Percentiles rank a stretch among this genome's conserved stretches.
Evolutionary conservation across 1,140 invertebrate genomes (phyloP).

Genomic region (Cotesia vestalis): DNA sequence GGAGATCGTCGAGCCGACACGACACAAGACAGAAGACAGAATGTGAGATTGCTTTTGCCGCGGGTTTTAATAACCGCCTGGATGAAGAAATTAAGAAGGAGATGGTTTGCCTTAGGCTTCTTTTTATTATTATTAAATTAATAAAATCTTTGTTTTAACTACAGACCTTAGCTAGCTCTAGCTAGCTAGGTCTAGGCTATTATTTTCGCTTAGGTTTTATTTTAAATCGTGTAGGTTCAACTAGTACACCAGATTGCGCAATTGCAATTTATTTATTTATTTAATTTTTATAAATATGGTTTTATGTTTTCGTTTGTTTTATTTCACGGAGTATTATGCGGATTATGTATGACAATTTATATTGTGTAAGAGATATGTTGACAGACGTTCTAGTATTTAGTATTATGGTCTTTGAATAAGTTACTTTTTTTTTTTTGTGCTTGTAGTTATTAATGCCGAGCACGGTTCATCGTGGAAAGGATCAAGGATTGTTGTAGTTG

Average conservation of each 20-base stretch:
- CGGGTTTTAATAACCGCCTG: neutral
- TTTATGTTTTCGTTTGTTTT: no score
- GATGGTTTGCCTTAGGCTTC: no score
- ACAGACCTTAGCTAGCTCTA: no score
- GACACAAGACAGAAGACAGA: neutral
- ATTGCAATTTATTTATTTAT: no score
- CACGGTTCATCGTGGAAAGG: conserved; percentile 38
- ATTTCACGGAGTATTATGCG: no score
- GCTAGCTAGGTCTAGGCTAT: no score
- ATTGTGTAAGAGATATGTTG: conserved; percentile 10
- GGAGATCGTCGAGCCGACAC: no score
- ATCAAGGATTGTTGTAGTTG: conserved; percentile 44
- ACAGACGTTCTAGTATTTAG: conserved; percentile 1
- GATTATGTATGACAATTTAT: neutral
- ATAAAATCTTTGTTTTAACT: neutral
- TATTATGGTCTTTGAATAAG: neutral
- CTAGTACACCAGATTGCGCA: no score
- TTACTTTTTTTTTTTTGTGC: neutral
- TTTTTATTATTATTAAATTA: conserved; percentile 5
- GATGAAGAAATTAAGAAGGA: conserved; percentile 8
- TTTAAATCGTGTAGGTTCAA: no score
- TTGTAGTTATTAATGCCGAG: conserved; percentile 24
- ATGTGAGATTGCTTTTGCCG: neutral
- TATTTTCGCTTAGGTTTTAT: no score
- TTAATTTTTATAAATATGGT: no score